These are phyloP conservation scores for Phortica variegata DNA, from an alignment of 1,140 invertebrate species.

Conservation along the genomic window DNA sequence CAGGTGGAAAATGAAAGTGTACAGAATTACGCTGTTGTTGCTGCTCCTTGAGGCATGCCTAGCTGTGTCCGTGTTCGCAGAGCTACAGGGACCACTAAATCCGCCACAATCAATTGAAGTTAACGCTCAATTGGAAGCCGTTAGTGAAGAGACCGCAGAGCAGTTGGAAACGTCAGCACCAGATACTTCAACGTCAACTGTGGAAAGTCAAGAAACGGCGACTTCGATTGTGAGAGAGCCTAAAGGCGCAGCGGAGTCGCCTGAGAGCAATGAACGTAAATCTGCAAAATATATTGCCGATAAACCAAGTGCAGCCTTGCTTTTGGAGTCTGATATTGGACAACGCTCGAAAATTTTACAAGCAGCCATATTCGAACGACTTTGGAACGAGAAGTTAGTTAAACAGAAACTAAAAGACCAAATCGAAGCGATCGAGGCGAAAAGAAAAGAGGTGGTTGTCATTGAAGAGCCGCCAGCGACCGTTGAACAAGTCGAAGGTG, in stretches of 20 bases:
- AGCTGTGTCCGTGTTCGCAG: constrained; percentile 26
- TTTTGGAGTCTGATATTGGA: constrained; percentile 28
- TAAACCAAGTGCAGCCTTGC: constrained; percentile 14
- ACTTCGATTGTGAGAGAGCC: neutral
- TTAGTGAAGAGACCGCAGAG: too few relatives aligned
- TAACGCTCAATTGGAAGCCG: too few relatives aligned
- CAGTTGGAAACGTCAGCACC: too few relatives aligned
- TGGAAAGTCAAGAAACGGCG: neutral
- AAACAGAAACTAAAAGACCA: constrained; percentile 41
- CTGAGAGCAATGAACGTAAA: constrained; percentile 37
- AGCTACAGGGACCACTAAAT: constrained; percentile 28
- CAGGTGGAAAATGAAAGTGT: constrained; percentile 23
- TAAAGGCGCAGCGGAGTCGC: constrained; percentile 1
- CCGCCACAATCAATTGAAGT: too few relatives aligned
- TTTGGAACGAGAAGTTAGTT: constrained; percentile 36
- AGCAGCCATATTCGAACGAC: constrained; percentile 33
- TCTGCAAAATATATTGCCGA: constrained; percentile 8
- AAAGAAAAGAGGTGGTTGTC: neutral
- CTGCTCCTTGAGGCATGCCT: constrained; percentile 21
- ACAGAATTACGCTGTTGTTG: constrained; percentile 19
- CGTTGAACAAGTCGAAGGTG: constrained; percentile 40
- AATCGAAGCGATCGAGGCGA: constrained; percentile 33
- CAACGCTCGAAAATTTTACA: constrained; percentile 34
- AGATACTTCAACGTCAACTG: too few relatives aligned
- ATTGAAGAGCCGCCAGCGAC: constrained; percentile 24